A percentile compares a stretch with the other conserved stretches of the same genome.
phyloP scores from a whole-genome alignment of 37 sponge, comb jelly and placozoan genomes.

The Theonella swinhoei region DNA sequence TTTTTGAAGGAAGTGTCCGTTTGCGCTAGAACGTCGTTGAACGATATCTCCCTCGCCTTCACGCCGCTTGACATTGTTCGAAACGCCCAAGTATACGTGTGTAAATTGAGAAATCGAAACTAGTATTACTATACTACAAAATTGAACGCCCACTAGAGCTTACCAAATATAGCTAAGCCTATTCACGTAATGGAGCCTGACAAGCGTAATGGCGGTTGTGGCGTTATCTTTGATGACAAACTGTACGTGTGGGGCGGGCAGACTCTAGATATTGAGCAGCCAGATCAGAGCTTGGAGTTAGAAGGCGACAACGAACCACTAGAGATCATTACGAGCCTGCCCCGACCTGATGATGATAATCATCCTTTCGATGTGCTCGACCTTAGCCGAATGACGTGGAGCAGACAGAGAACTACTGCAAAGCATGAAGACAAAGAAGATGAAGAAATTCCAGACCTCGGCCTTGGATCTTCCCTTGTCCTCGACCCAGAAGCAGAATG shows the following conservation, averaged over 20 bases:
- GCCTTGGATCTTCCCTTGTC: slow-evolving; percentile 15
- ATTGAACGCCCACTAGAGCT: no score
- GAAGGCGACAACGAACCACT: not conserved
- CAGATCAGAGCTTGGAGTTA: not conserved
- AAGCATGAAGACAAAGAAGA: not conserved
- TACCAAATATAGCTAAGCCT: no score
- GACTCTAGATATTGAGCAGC: not conserved
- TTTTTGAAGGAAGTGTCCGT: no score
- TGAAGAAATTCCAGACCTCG: slow-evolving; percentile 11
- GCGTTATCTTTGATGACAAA: not conserved
- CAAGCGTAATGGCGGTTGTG: slow-evolving; percentile 44
- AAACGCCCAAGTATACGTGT: not conserved
- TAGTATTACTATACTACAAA: no score
- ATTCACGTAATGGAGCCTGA: no score
- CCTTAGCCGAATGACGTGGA: slow-evolving; percentile 6
- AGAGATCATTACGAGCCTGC: not conserved
- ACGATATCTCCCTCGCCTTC: no score
- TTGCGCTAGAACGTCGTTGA: no score
- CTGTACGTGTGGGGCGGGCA: slow-evolving; percentile 55
- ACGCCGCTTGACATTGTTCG: not conserved
- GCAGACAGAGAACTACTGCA: not conserved
- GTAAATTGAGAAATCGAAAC: not conserved
- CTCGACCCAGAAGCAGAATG: not conserved
- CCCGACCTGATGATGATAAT: slow-evolving; percentile 1
- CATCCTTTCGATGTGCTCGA: slow-evolving; percentile 38